These are phyloP conservation scores for Australoheros scitulus DNA, from an alignment of 2,113 vertebrate species.

Conservation along the genomic window DNA sequence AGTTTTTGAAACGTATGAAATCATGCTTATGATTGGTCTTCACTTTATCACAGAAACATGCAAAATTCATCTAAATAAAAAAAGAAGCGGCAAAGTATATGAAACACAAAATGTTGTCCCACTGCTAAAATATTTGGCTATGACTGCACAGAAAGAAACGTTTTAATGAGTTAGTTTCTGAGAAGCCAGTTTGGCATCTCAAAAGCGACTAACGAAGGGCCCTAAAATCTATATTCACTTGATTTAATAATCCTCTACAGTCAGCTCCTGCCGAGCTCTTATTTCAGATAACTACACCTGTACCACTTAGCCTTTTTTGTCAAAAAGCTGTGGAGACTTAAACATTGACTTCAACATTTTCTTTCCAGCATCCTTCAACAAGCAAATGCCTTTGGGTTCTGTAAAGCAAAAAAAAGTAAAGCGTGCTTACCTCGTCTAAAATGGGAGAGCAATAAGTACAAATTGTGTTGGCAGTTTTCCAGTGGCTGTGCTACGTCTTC, in stretches of 20 bases:
- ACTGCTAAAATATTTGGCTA: neutral
- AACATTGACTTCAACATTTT: neutral
- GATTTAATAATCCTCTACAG: neutral
- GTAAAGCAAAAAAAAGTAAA: neutral
- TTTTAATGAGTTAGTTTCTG: neutral
- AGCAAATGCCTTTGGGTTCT: neutral
- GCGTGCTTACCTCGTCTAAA: neutral
- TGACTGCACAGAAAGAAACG: neutral
- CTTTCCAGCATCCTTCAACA: neutral
- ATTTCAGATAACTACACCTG: neutral
- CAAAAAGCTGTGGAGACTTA: neutral
- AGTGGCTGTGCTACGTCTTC: slow-evolving; percentile 5
- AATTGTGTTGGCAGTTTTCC: slow-evolving; percentile 8
- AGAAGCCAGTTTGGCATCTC: neutral
- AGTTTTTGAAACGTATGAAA: too few species aligned
- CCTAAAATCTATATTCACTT: neutral
- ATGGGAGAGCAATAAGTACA: neutral
- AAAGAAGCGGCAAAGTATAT: neutral
- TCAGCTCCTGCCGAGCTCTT: neutral
- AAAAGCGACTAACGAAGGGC: neutral
- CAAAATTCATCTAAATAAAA: neutral
- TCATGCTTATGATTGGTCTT: neutral
- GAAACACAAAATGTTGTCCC: neutral
- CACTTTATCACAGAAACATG: neutral
- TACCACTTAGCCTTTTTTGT: neutral